Base-by-base conservation (phyloP, 2,888 invertebrate species). In the Nomada flava region DNA sequence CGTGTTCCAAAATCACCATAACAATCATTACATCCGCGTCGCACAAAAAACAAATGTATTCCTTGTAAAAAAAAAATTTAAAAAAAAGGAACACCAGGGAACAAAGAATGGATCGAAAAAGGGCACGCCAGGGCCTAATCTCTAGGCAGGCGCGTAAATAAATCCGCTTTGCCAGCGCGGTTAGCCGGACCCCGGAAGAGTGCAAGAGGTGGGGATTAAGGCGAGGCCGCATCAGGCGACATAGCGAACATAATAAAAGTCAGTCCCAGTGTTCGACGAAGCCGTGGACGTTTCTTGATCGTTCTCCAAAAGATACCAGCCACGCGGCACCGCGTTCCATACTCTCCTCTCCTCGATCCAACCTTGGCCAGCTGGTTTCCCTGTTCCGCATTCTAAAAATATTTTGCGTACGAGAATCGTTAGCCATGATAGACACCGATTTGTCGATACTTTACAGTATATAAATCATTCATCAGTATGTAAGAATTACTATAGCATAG, bases 361-460 rank as follows among this genome's bases (percentile, higher is more conserved):
- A 86, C 89, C 89, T 88, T 89, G 87, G 64, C 52, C 80, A 65
- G 76, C 76, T 63, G 76, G 83, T 87, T 90, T 90, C 88, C 90
- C 88, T 83, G 84, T 90, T 90, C 90, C 90, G 90, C 86, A 87
- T 89, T 89, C 88, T 89, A 87, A 88, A 90, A 88, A 88, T 89
- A 85, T 90, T 89, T 85, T 79, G 67, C 68, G n/a, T 62, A 44
- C 73, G 69, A 67, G 53, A 67, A 79, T 67, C 71, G 65, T 67
- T 69, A 71, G 15, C 20, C 69, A 36, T 23, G 79, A 82, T 84
- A 53, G 69, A 71, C 60, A 59, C 52, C 52, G 63, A 72, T 75
- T 72, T 68, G 52, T 15, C 68, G 55, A 82, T 75, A 29, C 52
- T 36, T 7, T 36, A 36, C 36, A 36, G 36, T 7, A 7, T 36